A percentile compares a stretch with the other conserved stretches of the same genome.
These are phyloP conservation scores for Tragelaphus imberbis DNA, from an alignment of 2,113 vertebrate species.

Conservation along the genomic window DNA sequence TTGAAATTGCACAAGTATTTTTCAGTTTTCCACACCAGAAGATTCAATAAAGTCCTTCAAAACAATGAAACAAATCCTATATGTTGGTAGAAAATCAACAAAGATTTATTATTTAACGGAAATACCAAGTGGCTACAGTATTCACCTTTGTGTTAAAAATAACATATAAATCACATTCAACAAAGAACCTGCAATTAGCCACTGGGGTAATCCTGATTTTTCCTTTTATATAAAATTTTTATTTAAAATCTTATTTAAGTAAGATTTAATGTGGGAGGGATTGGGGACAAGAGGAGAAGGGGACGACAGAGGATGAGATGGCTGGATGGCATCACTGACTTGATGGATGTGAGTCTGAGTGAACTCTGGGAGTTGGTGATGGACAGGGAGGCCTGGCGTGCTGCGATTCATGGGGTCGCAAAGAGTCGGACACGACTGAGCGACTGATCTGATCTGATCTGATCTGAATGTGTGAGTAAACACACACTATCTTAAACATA, in stretches of 20 bases:
- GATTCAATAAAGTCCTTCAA: not conserved
- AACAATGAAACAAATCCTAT: not conserved
- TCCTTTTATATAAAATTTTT: not conserved
- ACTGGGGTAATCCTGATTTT: not conserved
- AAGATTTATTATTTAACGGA: not conserved
- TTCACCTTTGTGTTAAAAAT: not conserved
- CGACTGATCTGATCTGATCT: no score
- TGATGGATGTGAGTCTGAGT: no score
- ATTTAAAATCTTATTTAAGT: not conserved
- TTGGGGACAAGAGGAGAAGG: no score
- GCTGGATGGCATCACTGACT: no score
- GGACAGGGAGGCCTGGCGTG: no score
- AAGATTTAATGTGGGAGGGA: not conserved
- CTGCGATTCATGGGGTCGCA: no score
- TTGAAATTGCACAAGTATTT: not conserved
- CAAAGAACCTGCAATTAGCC: not conserved
- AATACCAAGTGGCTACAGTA: not conserved
- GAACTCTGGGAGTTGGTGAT: no score
- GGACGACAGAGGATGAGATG: no score
- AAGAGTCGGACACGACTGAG: no score
- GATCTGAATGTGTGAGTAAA: no score
- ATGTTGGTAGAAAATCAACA: not conserved
- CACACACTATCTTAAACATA: not conserved
- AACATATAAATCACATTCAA: not conserved
- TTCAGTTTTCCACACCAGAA: not conserved